phyloP scores from a whole-genome alignment of 1,140 invertebrate genomes.

The Saxidomus purpurata region DNA sequence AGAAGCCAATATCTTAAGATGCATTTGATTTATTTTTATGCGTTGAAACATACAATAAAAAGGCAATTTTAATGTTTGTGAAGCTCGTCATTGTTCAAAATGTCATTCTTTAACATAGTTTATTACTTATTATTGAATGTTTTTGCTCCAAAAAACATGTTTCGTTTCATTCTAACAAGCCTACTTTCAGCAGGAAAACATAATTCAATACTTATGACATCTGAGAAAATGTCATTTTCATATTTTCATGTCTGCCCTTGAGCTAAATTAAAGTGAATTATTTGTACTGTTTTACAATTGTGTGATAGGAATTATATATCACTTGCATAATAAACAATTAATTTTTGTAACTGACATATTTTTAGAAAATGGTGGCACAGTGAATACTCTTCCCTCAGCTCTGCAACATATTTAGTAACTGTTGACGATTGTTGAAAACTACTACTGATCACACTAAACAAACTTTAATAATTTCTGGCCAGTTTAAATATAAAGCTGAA shows the following conservation, averaged over 20 bases:
- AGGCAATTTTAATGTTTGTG: background rate
- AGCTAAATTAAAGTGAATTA: constrained; percentile 12
- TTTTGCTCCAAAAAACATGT: background rate
- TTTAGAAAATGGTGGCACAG: too few species aligned
- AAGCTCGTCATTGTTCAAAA: background rate
- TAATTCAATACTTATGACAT: constrained; percentile 39
- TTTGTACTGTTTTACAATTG: background rate
- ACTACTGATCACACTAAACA: too few species aligned
- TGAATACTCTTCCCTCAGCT: too few species aligned
- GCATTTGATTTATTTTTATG: too few species aligned
- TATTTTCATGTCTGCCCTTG: constrained; percentile 27
- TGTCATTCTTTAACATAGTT: background rate
- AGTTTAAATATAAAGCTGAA: too few species aligned
- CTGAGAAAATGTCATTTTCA: constrained; percentile 30
- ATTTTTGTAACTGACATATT: too few species aligned
- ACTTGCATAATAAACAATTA: background rate
- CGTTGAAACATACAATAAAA: background rate
- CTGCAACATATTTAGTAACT: too few species aligned
- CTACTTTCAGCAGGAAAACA: background rate
- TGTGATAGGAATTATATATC: constrained; percentile 7
- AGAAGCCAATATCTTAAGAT: too few species aligned
- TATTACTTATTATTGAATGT: constrained; percentile 16
- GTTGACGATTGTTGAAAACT: too few species aligned
- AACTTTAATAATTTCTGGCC: too few species aligned
- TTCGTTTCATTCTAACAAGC: background rate